Percentiles rank a stretch among this genome's conserved stretches.
Conservation (phyloP, 2,113 vertebrate species). For the Felis chaus region DNA sequence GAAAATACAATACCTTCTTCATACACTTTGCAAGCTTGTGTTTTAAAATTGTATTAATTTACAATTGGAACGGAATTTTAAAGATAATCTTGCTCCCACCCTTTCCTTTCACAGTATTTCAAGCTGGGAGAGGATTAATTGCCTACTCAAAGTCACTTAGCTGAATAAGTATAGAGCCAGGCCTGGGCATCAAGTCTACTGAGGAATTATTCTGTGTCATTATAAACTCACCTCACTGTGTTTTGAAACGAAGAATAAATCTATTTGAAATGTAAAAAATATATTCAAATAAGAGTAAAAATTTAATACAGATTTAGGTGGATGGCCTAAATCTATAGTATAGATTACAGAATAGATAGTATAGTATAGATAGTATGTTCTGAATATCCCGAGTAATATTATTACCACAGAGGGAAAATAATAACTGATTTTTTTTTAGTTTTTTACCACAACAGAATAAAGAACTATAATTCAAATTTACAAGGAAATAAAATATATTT, state of each 20-base stretch:
- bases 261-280: not conserved
- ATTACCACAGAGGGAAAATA: not conserved
- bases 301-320: not conserved
- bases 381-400: not conserved
- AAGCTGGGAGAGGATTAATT: not conserved
- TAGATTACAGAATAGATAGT: too few species aligned
- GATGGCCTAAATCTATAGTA: not conserved
- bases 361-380: not conserved
- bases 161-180: not conserved
- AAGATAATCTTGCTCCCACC: not conserved
- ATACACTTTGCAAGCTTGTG: not conserved
- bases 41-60: not conserved
- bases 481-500: not conserved
- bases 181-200: not conserved
- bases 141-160: not conserved
- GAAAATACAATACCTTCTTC: not conserved
- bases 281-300: not conserved
- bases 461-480: not conserved
- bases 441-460: not conserved
- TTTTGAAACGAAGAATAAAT: not conserved
- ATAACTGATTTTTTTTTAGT: not conserved
- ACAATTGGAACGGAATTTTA: not conserved
- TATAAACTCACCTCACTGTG: not conserved
- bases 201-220: not conserved
- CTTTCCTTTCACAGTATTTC: not conserved